Conservation (phyloP, 2,888 invertebrate species). For the Trisateles emortualis region DNA sequence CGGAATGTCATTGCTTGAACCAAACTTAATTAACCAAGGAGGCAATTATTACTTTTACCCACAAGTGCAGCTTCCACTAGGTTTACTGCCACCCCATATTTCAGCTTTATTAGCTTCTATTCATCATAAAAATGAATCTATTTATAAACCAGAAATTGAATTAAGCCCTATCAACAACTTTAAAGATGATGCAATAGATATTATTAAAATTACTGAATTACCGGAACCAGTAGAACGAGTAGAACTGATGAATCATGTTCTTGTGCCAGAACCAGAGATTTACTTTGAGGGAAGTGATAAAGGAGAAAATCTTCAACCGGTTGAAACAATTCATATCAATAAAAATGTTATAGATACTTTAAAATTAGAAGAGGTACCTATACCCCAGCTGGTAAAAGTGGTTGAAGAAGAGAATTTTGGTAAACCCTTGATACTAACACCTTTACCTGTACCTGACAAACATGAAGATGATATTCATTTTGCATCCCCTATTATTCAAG, state of each 20-base stretch:
- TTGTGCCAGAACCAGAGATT: background rate
- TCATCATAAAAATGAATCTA: constrained; percentile 13
- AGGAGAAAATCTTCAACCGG: background rate
- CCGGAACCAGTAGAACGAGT: background rate
- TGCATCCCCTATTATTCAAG: too few species aligned
- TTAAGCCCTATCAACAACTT: background rate
- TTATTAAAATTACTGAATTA: background rate
- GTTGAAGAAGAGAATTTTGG: too few species aligned
- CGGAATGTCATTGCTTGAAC: constrained; percentile 31
- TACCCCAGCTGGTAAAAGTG: too few species aligned
- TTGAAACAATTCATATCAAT: background rate
- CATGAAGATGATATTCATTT: too few species aligned
- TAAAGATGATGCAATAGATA: background rate
- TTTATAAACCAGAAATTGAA: background rate
- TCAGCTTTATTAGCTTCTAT: constrained; percentile 34
- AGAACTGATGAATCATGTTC: background rate
- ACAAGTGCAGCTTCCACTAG: constrained; percentile 42
- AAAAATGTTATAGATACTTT: background rate
- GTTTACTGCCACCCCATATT: constrained; percentile 30
- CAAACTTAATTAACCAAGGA: constrained; percentile 55
- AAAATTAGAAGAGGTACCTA: background rate
- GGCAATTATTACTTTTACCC: constrained; percentile 62
- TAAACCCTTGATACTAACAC: too few species aligned
- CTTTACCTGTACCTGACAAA: too few species aligned
- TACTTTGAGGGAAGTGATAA: background rate